Evolutionary conservation across 2,888 invertebrate species (phyloP).

Genomic region (Chouioia cunea): DNA sequence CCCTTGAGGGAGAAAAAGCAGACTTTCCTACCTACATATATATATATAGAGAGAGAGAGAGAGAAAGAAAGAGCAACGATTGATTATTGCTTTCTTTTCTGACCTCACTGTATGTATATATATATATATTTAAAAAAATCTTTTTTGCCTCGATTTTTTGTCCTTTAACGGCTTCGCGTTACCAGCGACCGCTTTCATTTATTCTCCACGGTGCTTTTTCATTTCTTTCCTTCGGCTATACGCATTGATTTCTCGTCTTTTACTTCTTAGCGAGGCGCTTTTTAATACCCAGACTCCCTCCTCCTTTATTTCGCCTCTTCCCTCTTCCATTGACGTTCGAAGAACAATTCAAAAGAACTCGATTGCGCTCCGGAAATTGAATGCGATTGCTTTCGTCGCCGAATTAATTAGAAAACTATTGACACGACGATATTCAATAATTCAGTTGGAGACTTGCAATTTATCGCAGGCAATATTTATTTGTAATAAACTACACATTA

Average conservation of each 20-base stretch:
- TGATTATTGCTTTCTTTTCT: constrained; percentile 29
- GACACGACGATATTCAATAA: too few relatives aligned
- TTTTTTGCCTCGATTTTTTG: neutral
- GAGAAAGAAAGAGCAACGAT: constrained; percentile 18
- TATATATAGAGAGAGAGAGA: too few relatives aligned
- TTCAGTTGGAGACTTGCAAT: too few relatives aligned
- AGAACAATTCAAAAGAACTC: too few relatives aligned
- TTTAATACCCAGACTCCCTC: neutral
- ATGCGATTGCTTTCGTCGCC: too few relatives aligned
- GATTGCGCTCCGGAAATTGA: too few relatives aligned
- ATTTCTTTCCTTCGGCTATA: neutral
- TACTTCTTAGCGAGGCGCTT: neutral
- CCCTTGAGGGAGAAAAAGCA: neutral
- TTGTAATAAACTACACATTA: too few relatives aligned
- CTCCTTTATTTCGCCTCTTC: neutral
- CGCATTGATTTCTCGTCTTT: neutral
- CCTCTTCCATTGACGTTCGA: neutral
- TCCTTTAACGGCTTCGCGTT: too few relatives aligned
- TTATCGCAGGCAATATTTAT: too few relatives aligned
- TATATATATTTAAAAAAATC: neutral
- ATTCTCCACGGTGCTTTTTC: neutral
- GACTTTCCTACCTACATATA: constrained; percentile 23
- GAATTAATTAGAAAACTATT: too few relatives aligned
- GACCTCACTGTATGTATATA: too few relatives aligned
- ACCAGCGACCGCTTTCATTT: too few relatives aligned